A percentile compares a stretch with the other conserved stretches of the same genome.
These are phyloP conservation scores for Pangasius macronema DNA, from an alignment of 2,797 vertebrate genomes.

Conservation along the genomic window DNA sequence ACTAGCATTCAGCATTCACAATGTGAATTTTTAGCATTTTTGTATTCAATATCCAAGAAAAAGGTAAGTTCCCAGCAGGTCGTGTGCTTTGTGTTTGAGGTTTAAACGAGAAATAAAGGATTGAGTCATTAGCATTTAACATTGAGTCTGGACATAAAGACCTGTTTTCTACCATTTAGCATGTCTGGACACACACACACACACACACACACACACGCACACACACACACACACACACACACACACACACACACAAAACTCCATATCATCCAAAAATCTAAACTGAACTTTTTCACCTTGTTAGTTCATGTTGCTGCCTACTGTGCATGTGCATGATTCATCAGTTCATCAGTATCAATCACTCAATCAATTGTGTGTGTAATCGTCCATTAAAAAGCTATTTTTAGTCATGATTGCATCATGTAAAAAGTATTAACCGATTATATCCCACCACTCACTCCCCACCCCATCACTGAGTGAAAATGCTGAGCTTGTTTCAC, in stretches of 20 bases:
- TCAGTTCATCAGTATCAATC: neutral
- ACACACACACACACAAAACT: neutral
- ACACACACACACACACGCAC: neutral
- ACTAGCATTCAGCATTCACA: slow-evolving; percentile 7
- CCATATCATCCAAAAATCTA: neutral
- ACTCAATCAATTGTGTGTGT: neutral
- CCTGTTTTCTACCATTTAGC: slow-evolving; percentile 4
- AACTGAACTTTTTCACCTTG: neutral
- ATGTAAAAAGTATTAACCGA: neutral
- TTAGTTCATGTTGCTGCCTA: neutral
- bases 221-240: neutral
- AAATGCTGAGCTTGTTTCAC: slow-evolving; percentile 10
- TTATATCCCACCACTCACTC: neutral
- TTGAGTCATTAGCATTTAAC: neutral
- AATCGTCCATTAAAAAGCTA: neutral
- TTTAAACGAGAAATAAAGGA: neutral
- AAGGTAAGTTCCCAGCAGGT: neutral
- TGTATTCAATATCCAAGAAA: slow-evolving; percentile 11
- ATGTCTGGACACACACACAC: neutral
- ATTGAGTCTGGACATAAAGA: neutral
- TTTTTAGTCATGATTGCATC: neutral
- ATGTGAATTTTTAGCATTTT: slow-evolving; percentile 9
- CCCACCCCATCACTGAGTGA: neutral
- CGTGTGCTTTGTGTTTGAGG: neutral
- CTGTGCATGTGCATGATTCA: neutral